Evolutionary conservation across 2,113 vertebrate genomes (phyloP).

Genomic region (Hippopotamus amphibius): DNA sequence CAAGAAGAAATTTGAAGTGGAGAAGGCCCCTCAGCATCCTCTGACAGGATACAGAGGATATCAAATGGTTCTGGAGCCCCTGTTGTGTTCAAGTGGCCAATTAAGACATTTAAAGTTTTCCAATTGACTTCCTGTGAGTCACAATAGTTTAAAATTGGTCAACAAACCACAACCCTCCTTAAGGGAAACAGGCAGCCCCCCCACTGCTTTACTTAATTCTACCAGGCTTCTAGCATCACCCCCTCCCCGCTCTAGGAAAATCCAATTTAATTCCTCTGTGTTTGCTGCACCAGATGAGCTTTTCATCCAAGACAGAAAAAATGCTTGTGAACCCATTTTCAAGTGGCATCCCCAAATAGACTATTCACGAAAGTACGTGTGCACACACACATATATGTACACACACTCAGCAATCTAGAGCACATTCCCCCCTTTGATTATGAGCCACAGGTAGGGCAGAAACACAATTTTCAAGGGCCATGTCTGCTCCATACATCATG

Average conservation of each 20-base stretch:
- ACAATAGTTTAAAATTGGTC: conserved; percentile 53
- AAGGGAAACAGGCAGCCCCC: conserved; percentile 19
- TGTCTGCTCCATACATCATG: neutral
- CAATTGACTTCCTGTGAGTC: conserved; percentile 63
- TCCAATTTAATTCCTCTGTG: conserved; percentile 28
- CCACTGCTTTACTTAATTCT: conserved; percentile 65
- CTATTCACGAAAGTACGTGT: neutral
- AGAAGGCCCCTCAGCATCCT: neutral
- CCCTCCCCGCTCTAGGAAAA: conserved; percentile 24
- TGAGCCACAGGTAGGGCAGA: neutral
- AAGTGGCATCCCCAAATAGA: neutral
- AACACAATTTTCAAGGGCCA: neutral
- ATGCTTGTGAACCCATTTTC: neutral
- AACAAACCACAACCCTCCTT: neutral
- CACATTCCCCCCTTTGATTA: neutral
- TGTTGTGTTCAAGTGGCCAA: neutral
- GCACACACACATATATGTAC: neutral
- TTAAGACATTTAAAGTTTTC: conserved; percentile 49
- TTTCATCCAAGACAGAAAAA: neutral
- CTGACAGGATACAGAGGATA: conserved; percentile 19
- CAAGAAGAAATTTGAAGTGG: neutral
- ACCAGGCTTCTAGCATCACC: conserved; percentile 12
- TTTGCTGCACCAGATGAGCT: neutral
- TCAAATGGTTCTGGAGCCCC: neutral
- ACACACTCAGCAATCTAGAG: neutral